Evolutionary conservation across 2,888 invertebrate species (phyloP).

Genomic region (Amaurobius ferox): DNA sequence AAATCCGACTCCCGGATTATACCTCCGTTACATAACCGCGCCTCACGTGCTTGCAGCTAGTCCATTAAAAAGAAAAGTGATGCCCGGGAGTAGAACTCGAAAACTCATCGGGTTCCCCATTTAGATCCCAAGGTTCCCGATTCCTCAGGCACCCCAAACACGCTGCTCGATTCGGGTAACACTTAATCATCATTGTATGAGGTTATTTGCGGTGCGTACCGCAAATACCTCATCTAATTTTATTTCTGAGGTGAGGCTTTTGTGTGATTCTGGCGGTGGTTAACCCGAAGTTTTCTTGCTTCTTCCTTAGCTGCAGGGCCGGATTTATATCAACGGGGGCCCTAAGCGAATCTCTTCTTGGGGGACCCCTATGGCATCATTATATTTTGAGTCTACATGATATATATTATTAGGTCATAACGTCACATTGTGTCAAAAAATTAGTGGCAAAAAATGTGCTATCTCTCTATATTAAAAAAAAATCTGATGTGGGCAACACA

Average conservation of each 20-base stretch:
- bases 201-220: conserved; percentile 57
- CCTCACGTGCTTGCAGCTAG: conserved; percentile 44
- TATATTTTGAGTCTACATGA: too few species aligned
- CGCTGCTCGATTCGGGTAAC: conserved; percentile 37
- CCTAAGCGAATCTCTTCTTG: too few species aligned
- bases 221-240: conserved; percentile 62
- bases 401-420: too few species aligned
- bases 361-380: too few species aligned
- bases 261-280: conserved; percentile 30
- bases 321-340: too few species aligned
- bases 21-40: conserved; percentile 43
- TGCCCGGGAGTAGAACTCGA: conserved; percentile 20
- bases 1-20: conserved; percentile 36
- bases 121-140: conserved; percentile 24
- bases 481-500: too few species aligned
- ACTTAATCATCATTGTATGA: conserved; percentile 58
- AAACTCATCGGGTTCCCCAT: conserved; percentile 7
- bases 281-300: not conserved
- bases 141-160: conserved; percentile 21
- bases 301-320: too few species aligned
- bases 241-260: conserved; percentile 40
- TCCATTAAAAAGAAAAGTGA: conserved; percentile 56
- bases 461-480: too few species aligned
- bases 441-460: too few species aligned
- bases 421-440: too few species aligned